Evolutionary conservation across 2,113 vertebrate genomes (phyloP), one percentile per base, ranked within the genome.

Genomic region (Calonectris borealis): DNA sequence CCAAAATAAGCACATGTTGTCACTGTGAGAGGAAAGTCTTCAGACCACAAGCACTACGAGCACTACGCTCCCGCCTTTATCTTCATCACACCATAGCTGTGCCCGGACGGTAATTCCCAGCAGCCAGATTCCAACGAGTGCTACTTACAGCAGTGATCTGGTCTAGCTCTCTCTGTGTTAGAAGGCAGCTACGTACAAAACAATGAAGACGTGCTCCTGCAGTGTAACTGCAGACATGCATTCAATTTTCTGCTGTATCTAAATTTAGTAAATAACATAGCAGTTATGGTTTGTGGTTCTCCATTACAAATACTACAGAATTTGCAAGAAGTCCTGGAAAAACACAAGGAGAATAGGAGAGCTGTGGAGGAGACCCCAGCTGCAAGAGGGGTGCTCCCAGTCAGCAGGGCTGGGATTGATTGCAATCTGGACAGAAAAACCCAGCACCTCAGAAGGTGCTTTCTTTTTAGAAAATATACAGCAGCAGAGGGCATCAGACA

Each of bases 401-500:
- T 31, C 31, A 82, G 40, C 42, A 60, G 7, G 12, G 36, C 9
- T 40, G 48, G 36, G 24, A 18, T 2, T 55, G 29, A 19, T 42
- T 77, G 22, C 12, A 86, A 34, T 5, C 31, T 29, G 48, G 42
- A 40, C 16, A 66, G 57, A 36, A 92, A 87, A 90, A 32, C 6
- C 0, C 51, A 85, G 36, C 40, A 54, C 6, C 10, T 80, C 46
- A 42, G 46, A 57, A 86, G 11, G 11, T 58, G 5, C 26, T 55
- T 86, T 76, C 25, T 36, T 68, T 49, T 76, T 10, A 51, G 48
- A 86, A 79, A 94, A 46, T 3, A 20, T 2, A 21, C 13, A 77
- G 62, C 92, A 92, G 79, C 71, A 96, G 95, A 86, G 85, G 92
- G 82, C 92, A 92, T 55, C 79, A 81, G 75, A 48, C 11, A 55